Conservation (phyloP, 2,888 invertebrate genomes). For the Kuschelorhynchus macadamiae region DNA sequence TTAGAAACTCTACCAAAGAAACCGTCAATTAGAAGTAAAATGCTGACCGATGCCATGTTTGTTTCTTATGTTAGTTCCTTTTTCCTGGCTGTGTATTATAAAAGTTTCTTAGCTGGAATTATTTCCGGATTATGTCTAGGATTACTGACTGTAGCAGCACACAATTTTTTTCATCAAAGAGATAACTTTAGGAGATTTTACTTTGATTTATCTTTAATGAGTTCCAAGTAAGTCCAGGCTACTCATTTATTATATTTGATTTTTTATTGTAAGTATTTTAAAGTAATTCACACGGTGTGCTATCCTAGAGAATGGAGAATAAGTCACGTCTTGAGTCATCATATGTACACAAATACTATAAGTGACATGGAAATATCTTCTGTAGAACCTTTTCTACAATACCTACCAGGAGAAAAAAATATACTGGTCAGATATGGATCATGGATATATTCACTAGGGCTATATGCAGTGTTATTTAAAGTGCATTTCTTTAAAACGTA, state of each 20-base stretch:
- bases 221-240: slow-evolving; percentile 71
- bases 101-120: slow-evolving; percentile 66
- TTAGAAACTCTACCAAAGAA: slow-evolving; percentile 71
- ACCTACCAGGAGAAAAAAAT: slow-evolving; percentile 75
- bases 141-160: slow-evolving; percentile 72
- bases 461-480: slow-evolving; percentile 49
- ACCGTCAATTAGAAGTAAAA: slow-evolving; percentile 63
- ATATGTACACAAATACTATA: slow-evolving; percentile 83
- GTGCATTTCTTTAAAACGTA: slow-evolving; percentile 50
- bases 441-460: slow-evolving; percentile 69
- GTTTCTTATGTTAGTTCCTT: slow-evolving; percentile 63
- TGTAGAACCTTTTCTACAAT: slow-evolving; percentile 76
- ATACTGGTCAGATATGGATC: slow-evolving; percentile 71
- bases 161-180: slow-evolving; percentile 84
- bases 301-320: slow-evolving; percentile 80
- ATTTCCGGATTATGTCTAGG: slow-evolving; percentile 73
- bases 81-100: slow-evolving; percentile 64
- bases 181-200: slow-evolving; percentile 86
- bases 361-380: slow-evolving; percentile 80
- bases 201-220: slow-evolving; percentile 79
- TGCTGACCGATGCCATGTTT: slow-evolving; percentile 65
- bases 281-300: too few relatives aligned
- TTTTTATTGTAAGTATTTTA: too few relatives aligned
- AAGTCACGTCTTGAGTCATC: slow-evolving; percentile 83
- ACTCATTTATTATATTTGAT: neutral